These are phyloP conservation scores for Dasypus novemcinctus DNA, from an alignment of 2,113 vertebrate species.

Conservation along the genomic window DNA sequence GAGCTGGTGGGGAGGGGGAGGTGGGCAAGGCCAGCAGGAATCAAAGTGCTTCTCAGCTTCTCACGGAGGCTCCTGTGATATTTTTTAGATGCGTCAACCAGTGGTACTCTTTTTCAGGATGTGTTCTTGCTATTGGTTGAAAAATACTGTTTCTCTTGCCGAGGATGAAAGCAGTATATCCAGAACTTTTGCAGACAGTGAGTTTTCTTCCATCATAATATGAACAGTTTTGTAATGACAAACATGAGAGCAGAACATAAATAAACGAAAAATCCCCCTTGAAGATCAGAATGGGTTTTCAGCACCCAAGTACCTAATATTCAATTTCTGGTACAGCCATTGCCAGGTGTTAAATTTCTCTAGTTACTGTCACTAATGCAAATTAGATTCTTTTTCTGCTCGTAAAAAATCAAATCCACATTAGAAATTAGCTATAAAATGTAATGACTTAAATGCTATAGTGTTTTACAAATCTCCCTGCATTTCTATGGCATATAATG, in stretches of 20 bases:
- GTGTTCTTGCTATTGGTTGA: conserved; percentile 74
- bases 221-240: conserved; percentile 84
- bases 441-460: conserved; percentile 92
- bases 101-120: conserved; percentile 69
- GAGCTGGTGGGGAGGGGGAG: not conserved
- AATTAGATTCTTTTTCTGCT: conserved; percentile 90
- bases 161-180: conserved; percentile 56
- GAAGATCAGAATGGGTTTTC: conserved; percentile 85
- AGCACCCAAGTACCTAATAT: conserved; percentile 88
- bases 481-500: conserved; percentile 86
- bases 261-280: conserved; percentile 85
- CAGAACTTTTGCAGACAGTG: conserved; percentile 75
- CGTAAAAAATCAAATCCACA: conserved; percentile 91
- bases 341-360: conserved; percentile 92
- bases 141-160: conserved; percentile 81
- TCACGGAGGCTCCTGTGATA: conserved; percentile 66
- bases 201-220: conserved; percentile 81
- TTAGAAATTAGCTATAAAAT: conserved; percentile 93
- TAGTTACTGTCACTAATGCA: conserved; percentile 92
- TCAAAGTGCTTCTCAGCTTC: conserved; percentile 52
- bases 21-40: conserved; percentile 64
- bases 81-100: conserved; percentile 64
- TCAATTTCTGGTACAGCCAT: conserved; percentile 86
- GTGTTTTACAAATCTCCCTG: conserved; percentile 90
- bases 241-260: conserved; percentile 84